Conservation (phyloP, 1,140 invertebrate species). For the Polypedilum pembai region DNA sequence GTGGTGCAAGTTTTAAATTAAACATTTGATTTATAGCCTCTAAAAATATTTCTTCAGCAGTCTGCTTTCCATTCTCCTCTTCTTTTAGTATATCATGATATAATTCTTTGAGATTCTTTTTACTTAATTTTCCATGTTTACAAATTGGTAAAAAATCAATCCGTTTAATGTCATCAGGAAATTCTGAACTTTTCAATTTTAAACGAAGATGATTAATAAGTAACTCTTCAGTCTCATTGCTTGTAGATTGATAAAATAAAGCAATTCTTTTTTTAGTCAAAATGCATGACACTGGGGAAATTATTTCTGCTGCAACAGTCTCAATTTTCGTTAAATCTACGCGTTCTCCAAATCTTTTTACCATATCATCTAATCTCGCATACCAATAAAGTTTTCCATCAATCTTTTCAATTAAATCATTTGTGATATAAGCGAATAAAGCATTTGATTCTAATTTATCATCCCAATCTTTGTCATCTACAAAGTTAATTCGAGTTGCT, state of each 20-base stretch:
- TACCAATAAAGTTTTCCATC: constrained; percentile 27
- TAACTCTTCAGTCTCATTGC: background rate
- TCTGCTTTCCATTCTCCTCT: background rate
- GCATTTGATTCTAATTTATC: background rate
- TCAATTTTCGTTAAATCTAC: constrained; percentile 35
- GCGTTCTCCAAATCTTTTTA: constrained; percentile 25
- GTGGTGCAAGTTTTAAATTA: background rate
- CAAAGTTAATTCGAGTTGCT: background rate
- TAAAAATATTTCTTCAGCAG: background rate
- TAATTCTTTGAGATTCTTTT: constrained; percentile 34
- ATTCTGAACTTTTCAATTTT: constrained; percentile 37
- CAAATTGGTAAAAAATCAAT: constrained; percentile 45
- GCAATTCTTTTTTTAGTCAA: background rate
- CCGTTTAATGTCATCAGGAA: constrained; percentile 42
- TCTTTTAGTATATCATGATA: constrained; percentile 26
- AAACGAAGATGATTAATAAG: background rate
- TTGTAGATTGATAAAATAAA: background rate
- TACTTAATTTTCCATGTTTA: constrained; percentile 45
- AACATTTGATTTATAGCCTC: constrained; percentile 22
- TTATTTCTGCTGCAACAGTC: constrained; percentile 33
- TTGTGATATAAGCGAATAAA: constrained; percentile 36
- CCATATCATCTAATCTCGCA: constrained; percentile 25
- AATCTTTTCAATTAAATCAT: constrained; percentile 33
- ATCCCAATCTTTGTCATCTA: background rate
- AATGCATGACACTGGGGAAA: constrained; percentile 31